A percentile compares a stretch with the other conserved stretches of the same genome.
These are phyloP conservation scores for Octopus sinensis DNA, from an alignment of 1,140 invertebrate genomes.

Conservation along the genomic window DNA sequence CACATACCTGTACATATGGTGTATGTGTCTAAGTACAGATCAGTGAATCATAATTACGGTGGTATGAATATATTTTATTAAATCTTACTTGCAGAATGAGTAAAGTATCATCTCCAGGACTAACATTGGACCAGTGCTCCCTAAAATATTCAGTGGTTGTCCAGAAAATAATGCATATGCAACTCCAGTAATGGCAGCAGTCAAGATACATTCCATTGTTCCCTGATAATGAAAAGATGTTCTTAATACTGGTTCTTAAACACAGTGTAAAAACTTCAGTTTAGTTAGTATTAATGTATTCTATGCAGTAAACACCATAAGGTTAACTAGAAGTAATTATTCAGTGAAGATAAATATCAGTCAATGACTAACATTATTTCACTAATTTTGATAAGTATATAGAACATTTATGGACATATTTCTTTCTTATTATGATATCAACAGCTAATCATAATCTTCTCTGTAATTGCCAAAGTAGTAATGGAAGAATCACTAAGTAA, in stretches of 20 bases:
- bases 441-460: too few relatives aligned
- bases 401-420: too few relatives aligned
- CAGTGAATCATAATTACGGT: not conserved
- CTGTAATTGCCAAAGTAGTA: too few relatives aligned
- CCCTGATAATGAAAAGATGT: slow-evolving; percentile 61
- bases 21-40: not conserved
- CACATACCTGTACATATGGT: not conserved
- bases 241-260: not conserved
- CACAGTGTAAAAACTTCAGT: too few relatives aligned
- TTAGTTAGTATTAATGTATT: too few relatives aligned
- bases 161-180: slow-evolving; percentile 66
- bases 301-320: too few relatives aligned
- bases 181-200: slow-evolving; percentile 92
- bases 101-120: slow-evolving; percentile 62
- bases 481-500: too few relatives aligned
- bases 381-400: too few relatives aligned
- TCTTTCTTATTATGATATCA: too few relatives aligned
- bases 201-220: slow-evolving; percentile 95
- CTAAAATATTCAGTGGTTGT: slow-evolving; percentile 86
- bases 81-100: slow-evolving; percentile 82
- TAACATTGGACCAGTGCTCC: slow-evolving; percentile 53
- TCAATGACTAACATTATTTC: too few relatives aligned
- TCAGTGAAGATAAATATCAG: too few relatives aligned
- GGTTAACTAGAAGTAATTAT: too few relatives aligned
- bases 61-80: not conserved